A percentile compares a stretch with the other conserved stretches of the same genome.
Evolutionary conservation across 2,888 invertebrate species (phyloP).

Genomic region (Ptilodon capucinus): DNA sequence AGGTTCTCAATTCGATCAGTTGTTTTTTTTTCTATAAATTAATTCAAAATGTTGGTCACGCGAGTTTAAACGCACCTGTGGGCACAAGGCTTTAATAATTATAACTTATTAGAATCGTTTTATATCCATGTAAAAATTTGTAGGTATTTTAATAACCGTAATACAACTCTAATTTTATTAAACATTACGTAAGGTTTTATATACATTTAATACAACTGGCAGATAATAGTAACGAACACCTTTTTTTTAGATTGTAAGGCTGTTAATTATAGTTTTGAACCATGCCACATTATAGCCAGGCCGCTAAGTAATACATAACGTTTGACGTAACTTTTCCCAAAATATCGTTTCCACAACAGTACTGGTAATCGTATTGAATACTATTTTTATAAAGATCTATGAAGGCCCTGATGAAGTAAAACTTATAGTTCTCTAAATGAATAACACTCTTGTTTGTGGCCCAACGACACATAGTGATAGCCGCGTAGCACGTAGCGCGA

Average conservation of each 20-base stretch:
- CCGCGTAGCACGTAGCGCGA: background rate
- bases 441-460: background rate
- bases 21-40: background rate
- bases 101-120: too few species aligned
- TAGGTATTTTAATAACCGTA: background rate
- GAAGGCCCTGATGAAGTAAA: background rate
- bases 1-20: too few species aligned
- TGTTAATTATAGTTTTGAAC: slow-evolving; percentile 14
- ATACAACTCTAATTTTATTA: background rate
- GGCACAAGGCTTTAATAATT: too few species aligned
- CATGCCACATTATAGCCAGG: slow-evolving; percentile 5
- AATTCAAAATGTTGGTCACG: too few species aligned
- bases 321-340: background rate
- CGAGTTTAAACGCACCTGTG: too few species aligned
- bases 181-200: background rate
- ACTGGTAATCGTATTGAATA: background rate
- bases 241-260: slow-evolving; percentile 5
- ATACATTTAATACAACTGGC: background rate
- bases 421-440: background rate
- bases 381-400: too few species aligned
- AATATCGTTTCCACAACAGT: background rate
- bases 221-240: slow-evolving; percentile 12
- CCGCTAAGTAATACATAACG: background rate
- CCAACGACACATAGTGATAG: background rate
- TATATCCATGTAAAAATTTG: too few species aligned